Evolutionary conservation across 2,113 vertebrate genomes (phyloP).

Genomic region (Toxostoma redivivum): DNA sequence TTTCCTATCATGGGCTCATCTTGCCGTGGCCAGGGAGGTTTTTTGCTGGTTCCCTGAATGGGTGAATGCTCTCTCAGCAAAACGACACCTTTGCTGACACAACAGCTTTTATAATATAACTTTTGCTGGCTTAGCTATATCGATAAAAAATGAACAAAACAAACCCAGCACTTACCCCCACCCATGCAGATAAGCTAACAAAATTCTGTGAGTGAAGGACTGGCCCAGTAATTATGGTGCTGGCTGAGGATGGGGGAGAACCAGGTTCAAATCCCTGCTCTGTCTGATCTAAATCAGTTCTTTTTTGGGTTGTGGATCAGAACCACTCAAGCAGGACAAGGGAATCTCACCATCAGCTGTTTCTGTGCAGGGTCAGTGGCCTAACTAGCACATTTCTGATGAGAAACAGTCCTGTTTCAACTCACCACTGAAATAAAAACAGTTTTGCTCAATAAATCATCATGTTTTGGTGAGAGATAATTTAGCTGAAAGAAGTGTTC

Average conservation of each 20-base stretch:
- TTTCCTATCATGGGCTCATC: not conserved
- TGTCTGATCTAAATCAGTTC: not conserved
- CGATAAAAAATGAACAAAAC: slow-evolving; percentile 15
- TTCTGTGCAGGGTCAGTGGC: not conserved
- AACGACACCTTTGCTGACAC: slow-evolving; percentile 38
- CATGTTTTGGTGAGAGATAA: not conserved
- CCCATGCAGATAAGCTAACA: not conserved
- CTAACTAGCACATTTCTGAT: not conserved
- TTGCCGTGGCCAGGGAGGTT: not conserved
- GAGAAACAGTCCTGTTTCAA: not conserved
- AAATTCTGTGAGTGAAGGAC: not conserved
- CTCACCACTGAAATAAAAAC: not conserved
- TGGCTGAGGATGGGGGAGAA: not conserved
- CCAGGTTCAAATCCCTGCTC: not conserved
- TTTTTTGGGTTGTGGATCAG: not conserved
- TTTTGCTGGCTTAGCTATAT: slow-evolving; percentile 27
- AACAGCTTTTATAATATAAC: not conserved
- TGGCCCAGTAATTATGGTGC: not conserved
- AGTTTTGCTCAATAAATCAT: not conserved
- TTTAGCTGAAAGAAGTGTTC: not conserved
- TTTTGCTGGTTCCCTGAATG: not conserved
- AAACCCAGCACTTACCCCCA: not conserved
- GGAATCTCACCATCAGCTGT: not conserved
- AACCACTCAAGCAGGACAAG: not conserved
- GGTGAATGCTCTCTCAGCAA: slow-evolving; percentile 15